Base-by-base conservation (phyloP, 2,797 vertebrate genomes). In the Bryconaethiops microstoma region DNA sequence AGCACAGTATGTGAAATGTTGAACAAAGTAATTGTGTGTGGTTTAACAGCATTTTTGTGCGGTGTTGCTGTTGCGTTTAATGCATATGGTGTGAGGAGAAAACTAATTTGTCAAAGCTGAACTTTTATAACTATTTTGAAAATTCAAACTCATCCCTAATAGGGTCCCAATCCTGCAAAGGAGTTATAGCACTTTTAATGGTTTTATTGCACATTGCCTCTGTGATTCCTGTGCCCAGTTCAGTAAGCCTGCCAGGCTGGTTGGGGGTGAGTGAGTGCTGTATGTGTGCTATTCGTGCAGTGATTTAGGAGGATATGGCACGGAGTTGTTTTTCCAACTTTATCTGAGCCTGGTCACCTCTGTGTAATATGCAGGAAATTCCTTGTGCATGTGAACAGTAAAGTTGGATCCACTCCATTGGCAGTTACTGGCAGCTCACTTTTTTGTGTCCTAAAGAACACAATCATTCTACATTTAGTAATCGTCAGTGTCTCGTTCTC, bases 291-390 rank as follows among this genome's bases (percentile, higher is more conserved):
- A 77, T 89, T 88, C 88, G 84, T 82, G 60, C 78, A 75, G 71
- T 84, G 80, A 88, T n/a, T 88, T 86, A 79, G 82, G 2, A 54
- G 84, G 88, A 88, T 87, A 86, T 90, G 88, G 88, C 82, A 82
- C 83, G 59, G 40, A 50, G 64, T 88, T 91, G 87, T 92, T 92
- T 91, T 90, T 86, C 86, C 57, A 54, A 77, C 68, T 79, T 89
- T 89, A 92, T 91, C 88, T 78, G 86, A 75, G 79, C 81, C 88
- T 87, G 83, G 85, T 90, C 82, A 92, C 88, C 89, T 90, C 89
- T 70, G 82, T 85, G 88, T 91, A 93, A 93, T 93, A 90, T 89
- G 87, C 92, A 92, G 92, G 93, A 94, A 94, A 93, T 94, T 94
- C 92, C 92, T 91, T 89, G 84, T 86, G 86, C 90, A 89, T 92